Percentiles rank a stretch among this genome's conserved stretches.
These are phyloP conservation scores for Caenorhabditis sulstoni DNA, from an alignment of 2,888 invertebrate genomes.

Conservation along the genomic window DNA sequence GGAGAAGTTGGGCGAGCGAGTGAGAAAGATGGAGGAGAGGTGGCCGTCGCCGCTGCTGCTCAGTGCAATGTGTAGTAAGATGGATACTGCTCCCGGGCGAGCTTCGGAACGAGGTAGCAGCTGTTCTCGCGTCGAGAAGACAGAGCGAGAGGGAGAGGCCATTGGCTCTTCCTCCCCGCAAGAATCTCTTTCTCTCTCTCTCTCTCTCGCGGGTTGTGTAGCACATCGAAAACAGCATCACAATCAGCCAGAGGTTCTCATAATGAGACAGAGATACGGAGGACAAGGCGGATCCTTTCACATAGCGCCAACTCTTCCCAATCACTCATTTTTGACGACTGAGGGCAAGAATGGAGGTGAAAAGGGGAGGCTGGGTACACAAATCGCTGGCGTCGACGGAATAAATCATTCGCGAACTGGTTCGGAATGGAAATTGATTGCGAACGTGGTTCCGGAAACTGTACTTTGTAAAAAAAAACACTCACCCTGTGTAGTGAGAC, in stretches of 20 bases:
- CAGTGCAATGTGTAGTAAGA: slow-evolving; percentile 30
- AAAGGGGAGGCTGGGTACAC: slow-evolving; percentile 9
- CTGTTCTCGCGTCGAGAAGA: slow-evolving; percentile 41
- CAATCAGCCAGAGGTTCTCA: slow-evolving; percentile 29
- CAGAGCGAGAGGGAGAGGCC: slow-evolving; percentile 4
- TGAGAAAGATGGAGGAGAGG: slow-evolving; percentile 9
- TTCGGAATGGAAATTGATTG: slow-evolving; percentile 4
- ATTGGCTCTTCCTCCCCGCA: slow-evolving; percentile 36
- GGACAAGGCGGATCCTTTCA: not conserved
- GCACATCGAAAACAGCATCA: slow-evolving; percentile 27
- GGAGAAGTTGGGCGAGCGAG: slow-evolving; percentile 29
- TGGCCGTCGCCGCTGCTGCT: not conserved
- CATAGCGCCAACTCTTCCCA: not conserved
- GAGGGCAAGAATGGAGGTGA: not conserved
- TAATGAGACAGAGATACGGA: slow-evolving; percentile 38
- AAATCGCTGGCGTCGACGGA: not conserved
- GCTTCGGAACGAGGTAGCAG: slow-evolving; percentile 46
- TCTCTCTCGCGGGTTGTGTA: no score
- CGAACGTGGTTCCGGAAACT: not conserved
- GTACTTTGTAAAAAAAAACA: slow-evolving; percentile 30
- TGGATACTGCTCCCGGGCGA: slow-evolving; percentile 31
- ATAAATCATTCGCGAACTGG: slow-evolving; percentile 27
- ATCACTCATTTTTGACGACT: slow-evolving; percentile 15
- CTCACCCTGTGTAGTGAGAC: slow-evolving; percentile 78
- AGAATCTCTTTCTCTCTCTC: no score